A percentile compares a stretch with the other conserved stretches of the same genome.
These are phyloP conservation scores for Stenichneumon culpator DNA, from an alignment of 2,888 invertebrate species.

Conservation along the genomic window DNA sequence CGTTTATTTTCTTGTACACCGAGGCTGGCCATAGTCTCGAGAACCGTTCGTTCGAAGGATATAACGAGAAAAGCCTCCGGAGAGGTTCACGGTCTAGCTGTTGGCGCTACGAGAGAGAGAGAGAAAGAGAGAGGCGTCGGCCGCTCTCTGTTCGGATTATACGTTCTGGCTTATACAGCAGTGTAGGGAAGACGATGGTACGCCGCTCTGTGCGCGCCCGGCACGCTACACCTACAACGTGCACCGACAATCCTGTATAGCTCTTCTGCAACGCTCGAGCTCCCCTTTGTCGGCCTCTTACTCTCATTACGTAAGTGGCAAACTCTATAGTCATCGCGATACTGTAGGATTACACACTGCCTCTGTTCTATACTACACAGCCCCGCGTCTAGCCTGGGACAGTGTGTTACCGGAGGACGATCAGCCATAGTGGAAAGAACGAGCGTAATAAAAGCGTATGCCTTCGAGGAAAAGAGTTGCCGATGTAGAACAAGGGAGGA, in stretches of 20 bases:
- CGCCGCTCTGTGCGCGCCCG: background rate
- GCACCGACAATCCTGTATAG: constrained; percentile 36
- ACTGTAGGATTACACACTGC: background rate
- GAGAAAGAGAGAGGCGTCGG: background rate
- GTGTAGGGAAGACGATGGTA: background rate
- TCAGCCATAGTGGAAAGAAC: constrained; percentile 4
- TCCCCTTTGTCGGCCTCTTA: constrained; percentile 64
- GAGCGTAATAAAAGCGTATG: constrained; percentile 8
- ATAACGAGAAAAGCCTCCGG: constrained; percentile 55
- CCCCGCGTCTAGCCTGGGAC: constrained; percentile 27
- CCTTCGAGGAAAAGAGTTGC: constrained; percentile 16
- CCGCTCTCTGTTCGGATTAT: constrained; percentile 39
- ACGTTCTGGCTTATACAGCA: constrained; percentile 29
- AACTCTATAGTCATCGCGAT: constrained; percentile 41
- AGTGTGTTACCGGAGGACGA: constrained; percentile 38
- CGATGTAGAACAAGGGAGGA: constrained; percentile 8
- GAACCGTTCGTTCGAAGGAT: background rate
- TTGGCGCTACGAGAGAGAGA: constrained; percentile 41
- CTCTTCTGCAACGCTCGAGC: constrained; percentile 2
- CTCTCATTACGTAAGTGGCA: constrained; percentile 68
- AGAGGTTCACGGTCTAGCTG: constrained; percentile 62
- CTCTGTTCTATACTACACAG: background rate
- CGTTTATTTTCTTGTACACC: background rate
- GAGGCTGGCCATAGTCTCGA: background rate
- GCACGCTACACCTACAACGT: background rate